A percentile compares a stretch with the other conserved stretches of the same genome.
phyloP scores from a whole-genome alignment of 2,888 invertebrate species.

The Griposia aprilina region DNA sequence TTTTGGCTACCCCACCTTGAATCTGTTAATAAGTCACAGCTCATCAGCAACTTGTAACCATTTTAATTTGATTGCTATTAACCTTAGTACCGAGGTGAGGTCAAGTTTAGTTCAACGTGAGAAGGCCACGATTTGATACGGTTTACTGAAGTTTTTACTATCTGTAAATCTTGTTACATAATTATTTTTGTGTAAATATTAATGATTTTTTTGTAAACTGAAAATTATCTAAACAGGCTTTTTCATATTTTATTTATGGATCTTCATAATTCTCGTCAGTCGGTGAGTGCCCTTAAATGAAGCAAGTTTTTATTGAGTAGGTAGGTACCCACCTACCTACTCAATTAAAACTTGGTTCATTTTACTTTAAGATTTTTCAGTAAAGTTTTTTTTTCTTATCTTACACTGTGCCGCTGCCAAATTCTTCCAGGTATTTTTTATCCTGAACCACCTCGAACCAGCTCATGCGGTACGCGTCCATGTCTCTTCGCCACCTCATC shows the following conservation, averaged over 20 bases:
- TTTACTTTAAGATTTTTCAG: too few relatives aligned
- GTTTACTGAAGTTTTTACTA: constrained; percentile 56
- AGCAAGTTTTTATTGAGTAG: too few relatives aligned
- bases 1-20: constrained; percentile 42
- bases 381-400: background rate
- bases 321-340: too few relatives aligned
- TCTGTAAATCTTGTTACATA: constrained; percentile 54
- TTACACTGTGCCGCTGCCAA: background rate
- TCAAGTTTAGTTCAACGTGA: constrained; percentile 77
- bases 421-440: background rate
- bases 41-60: constrained; percentile 69
- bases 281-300: too few relatives aligned
- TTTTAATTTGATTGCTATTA: constrained; percentile 62
- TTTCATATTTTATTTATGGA: background rate
- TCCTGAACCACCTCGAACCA: background rate
- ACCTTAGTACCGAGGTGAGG: constrained; percentile 77
- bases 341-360: too few relatives aligned
- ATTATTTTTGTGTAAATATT: constrained; percentile 35
- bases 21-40: constrained; percentile 54
- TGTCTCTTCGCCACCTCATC: too few relatives aligned
- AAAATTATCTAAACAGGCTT: background rate
- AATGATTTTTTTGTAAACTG: background rate
- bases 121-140: constrained; percentile 81
- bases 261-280: too few relatives aligned
- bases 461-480: too few relatives aligned